Evolutionary conservation across 2,113 vertebrate genomes (phyloP), one percentile per base, ranked within the genome.

Genomic region (Bagarius yarrelli): DNA sequence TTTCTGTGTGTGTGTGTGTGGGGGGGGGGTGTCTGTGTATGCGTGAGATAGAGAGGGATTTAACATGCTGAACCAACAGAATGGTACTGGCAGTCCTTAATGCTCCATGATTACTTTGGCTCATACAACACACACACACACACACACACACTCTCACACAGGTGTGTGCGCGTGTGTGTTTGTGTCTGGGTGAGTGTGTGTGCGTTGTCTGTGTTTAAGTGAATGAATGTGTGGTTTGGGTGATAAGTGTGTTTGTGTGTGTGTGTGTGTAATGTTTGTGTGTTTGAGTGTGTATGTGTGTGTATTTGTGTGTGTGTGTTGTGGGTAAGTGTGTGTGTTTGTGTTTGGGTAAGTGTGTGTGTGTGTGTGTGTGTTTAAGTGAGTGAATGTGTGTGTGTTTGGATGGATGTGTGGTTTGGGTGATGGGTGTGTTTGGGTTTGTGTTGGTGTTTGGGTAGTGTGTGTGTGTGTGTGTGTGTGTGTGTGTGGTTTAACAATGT

Each of bases 41-140:
- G n/a, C n/a, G n/a, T n/a, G n/a, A n/a, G n/a, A n/a, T n/a, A n/a
- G n/a, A n/a, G n/a, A n/a, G n/a, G n/a, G n/a, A n/a, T n/a, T n/a
- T 73, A 85, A 64, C 86, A 82, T 89, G 85, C 85, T 88, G 81
- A 81, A 76, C 25, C 70, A 70, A 83, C 83, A 66, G 83, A 73
- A 82, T 86, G 76, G n/a, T 86, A 67, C 80, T 85, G 75, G 80
- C n/a, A 84, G 79, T 80, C 80, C 79, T 64, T 72, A 27, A 36
- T 4, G 21, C 32, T 34, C 74, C 85, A 85, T 91, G 86, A 90
- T 89, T 66, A 76, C 73, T 59, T 88, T 89, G 89, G 88, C 90
- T 63, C 27, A 23, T 23, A 4, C 13, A 4, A 15, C 59, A 32
- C 27, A 63, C 27, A 32, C 60, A 63, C 60, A 60, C 59, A 60